Percentiles rank a stretch among this genome's conserved stretches.
Conservation (phyloP, 2,113 vertebrate species). For the Strix aluco region DNA sequence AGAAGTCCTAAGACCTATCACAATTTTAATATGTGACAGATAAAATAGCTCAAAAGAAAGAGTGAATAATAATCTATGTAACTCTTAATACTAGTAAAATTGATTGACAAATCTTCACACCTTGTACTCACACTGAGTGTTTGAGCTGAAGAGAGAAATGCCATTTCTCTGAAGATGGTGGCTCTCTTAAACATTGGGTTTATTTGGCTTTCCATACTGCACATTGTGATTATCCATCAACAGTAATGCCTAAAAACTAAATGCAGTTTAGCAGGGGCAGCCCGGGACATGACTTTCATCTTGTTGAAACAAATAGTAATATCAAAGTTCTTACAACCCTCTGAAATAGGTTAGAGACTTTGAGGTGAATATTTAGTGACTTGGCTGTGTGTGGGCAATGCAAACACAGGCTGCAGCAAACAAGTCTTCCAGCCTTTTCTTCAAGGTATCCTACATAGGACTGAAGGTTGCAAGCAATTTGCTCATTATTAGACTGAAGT, state of each 20-base stretch:
- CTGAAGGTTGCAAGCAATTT: background rate
- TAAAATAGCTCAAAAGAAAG: background rate
- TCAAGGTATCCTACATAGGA: background rate
- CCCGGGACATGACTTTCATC: background rate
- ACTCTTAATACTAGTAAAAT: background rate
- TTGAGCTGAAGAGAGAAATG: background rate
- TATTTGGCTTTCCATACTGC: background rate
- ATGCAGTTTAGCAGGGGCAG: background rate
- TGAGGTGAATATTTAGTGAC: background rate
- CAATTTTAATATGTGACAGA: background rate
- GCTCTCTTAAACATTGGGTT: background rate
- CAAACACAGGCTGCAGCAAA: slow-evolving; percentile 35
- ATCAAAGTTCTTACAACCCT: background rate
- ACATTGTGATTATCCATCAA: background rate
- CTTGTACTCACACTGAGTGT: background rate
- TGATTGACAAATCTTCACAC: background rate
- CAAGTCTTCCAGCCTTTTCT: background rate
- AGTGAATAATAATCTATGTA: background rate
- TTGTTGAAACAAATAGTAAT: background rate
- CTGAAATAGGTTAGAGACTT: background rate
- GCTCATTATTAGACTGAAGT: background rate
- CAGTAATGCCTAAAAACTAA: background rate
- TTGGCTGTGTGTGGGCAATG: background rate
- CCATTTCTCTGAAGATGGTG: background rate
- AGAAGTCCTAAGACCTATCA: background rate